phyloP scores from a whole-genome alignment of 2,113 vertebrate genomes.

The Neogobius melanostomus region DNA sequence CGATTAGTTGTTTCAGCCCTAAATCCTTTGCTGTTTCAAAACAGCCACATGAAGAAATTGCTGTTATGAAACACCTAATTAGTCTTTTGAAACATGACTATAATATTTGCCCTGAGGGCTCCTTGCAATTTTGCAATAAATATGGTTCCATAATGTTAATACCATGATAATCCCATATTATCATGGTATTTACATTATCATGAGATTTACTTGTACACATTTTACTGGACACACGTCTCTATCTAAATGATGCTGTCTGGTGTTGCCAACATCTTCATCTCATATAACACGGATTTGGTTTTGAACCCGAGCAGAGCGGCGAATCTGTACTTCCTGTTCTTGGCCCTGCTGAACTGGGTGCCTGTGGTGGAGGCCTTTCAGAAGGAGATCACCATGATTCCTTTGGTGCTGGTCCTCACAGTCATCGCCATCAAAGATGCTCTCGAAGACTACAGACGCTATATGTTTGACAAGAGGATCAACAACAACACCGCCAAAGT shows the following conservation, averaged over 20 bases:
- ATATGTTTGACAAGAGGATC: conserved; percentile 89
- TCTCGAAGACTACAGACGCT: conserved; percentile 92
- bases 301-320: conserved; percentile 78
- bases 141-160: background rate
- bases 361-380: conserved; percentile 95
- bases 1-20: too few relatives aligned
- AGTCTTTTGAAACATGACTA: background rate
- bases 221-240: background rate
- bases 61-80: background rate
- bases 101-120: background rate
- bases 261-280: background rate
- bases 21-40: background rate
- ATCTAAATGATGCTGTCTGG: background rate
- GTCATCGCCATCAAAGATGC: conserved; percentile 94
- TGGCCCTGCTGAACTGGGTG: conserved; percentile 95
- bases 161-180: background rate
- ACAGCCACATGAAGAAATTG: background rate
- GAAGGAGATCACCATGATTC: conserved; percentile 97
- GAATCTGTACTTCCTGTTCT: conserved; percentile 95
- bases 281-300: background rate
- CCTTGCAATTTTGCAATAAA: background rate
- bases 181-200: background rate
- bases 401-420: conserved; percentile 85
- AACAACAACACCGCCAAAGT: conserved; percentile 86
- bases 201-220: background rate